Percentiles rank a stretch among this genome's conserved stretches.
Evolutionary conservation across 1,140 invertebrate genomes (phyloP).

Genomic region (Odontomachus brunneus): DNA sequence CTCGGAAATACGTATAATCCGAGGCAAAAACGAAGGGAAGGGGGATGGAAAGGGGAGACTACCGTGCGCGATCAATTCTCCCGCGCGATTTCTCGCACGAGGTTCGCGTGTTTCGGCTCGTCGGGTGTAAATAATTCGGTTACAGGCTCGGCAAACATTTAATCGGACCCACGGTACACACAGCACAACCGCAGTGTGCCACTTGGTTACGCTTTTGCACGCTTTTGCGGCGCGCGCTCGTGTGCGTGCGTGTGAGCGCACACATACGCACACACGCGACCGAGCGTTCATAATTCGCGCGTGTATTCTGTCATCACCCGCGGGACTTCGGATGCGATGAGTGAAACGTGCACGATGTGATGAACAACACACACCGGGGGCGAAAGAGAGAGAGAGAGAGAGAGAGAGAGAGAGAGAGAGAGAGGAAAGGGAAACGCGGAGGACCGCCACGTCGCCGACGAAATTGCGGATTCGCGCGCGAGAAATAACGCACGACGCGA

Average conservation of each 20-base stretch:
- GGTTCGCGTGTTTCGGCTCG: not conserved
- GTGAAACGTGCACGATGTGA: not conserved
- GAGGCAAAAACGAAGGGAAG: too few species aligned
- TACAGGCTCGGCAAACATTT: constrained; percentile 49
- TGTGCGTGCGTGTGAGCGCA: not conserved
- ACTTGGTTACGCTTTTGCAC: constrained; percentile 13
- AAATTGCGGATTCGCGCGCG: not conserved
- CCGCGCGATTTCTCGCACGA: not conserved
- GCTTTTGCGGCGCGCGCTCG: too few species aligned
- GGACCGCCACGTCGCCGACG: not conserved
- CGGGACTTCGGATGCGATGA: not conserved
- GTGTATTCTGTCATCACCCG: not conserved
- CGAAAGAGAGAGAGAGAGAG: too few species aligned
- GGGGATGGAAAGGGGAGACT: too few species aligned
- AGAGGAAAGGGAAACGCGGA: too few species aligned
- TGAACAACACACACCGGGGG: not conserved
- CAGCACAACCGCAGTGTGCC: not conserved
- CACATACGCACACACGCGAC: not conserved
- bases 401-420: too few species aligned
- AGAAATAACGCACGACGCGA: not conserved
- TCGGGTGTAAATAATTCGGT: constrained; percentile 19
- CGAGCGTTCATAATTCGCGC: not conserved
- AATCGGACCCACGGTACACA: constrained; percentile 6
- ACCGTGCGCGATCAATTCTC: not conserved
- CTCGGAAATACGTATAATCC: not conserved